Evolutionary conservation across 2,113 vertebrate genomes (phyloP), one percentile per base, ranked within the genome.

Genomic region (Istiophorus platypterus): DNA sequence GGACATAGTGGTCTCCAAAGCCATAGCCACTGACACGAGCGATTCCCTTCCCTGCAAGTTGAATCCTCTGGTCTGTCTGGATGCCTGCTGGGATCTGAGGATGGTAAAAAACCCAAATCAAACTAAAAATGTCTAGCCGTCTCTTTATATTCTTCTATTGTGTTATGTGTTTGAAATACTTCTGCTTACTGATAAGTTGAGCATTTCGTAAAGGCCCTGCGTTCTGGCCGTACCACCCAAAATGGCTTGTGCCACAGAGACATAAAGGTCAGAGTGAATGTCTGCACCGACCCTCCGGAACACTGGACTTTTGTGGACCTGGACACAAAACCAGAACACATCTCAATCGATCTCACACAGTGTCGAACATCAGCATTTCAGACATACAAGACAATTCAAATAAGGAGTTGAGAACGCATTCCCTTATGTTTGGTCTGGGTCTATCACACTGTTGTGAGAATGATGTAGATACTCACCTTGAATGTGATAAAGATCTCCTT

Each of bases 401-500:
- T 85, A 76, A 17, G 31, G 20, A 68, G 9, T 20, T 10, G n/a
- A 57, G 52, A 63, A 20, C 8, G 15, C 7, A 47, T 26, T n/a
- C 15, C 7, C 27, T 72, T 37, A 29, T 49, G 24, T 66, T 10
- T 65, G 1, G 10, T 18, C 27, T 24, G 0, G 6, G 11, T 39
- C 31, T 72, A 12, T 27, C 7, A 27, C 24, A 27, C 54, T 14
- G 12, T 17, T 51, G 1, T 34, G 31, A 68, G 24, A 51, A 57
- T 51, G 20, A 27, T 18, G 13, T 7, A 59, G 15, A 59, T 22
- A 95, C 96, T 22, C 88, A 99, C 98, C 95, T 94, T 94, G 90
- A 99, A 99, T 0, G 97, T 99, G 77, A 99, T 96, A 89, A 99
- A 99, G 86, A 99, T 96, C 88, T 99, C 98, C 75, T 96, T 98